Evolutionary conservation across 2,113 vertebrate genomes (phyloP).

Genomic region (Alethe castanea): DNA sequence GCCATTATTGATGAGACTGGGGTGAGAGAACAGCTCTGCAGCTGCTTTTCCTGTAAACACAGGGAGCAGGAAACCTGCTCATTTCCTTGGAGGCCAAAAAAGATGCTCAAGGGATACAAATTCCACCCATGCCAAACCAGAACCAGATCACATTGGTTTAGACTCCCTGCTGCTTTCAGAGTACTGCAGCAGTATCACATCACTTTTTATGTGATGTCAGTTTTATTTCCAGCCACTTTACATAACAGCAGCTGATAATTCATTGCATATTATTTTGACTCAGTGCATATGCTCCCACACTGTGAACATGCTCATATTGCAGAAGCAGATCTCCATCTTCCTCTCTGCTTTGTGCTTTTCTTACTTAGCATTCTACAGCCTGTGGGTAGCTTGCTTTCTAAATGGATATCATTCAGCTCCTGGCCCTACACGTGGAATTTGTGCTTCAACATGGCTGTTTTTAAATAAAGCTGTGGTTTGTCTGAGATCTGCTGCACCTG

Average conservation of each 20-base stretch:
- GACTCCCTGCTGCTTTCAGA: not conserved
- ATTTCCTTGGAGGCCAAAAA: not conserved
- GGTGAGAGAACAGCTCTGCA: not conserved
- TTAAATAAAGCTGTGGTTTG: not conserved
- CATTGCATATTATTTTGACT: not conserved
- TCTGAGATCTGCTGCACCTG: not conserved
- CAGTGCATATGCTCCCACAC: rapidly evolving
- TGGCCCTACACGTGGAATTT: not conserved
- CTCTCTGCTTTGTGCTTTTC: not conserved
- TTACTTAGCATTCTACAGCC: not conserved
- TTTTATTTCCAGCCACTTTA: not conserved
- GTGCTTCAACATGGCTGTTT: not conserved
- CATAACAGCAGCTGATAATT: not conserved
- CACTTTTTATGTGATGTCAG: not conserved
- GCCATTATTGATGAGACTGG: not conserved
- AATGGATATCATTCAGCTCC: not conserved
- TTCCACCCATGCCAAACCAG: not conserved
- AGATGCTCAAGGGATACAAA: not conserved
- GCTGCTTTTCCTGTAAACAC: not conserved
- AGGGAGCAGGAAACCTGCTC: not conserved
- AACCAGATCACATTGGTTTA: not conserved
- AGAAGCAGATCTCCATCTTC: not conserved
- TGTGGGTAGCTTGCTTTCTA: not conserved
- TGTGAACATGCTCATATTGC: not conserved
- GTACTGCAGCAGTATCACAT: not conserved